A percentile compares a stretch with the other conserved stretches of the same genome.
These are phyloP conservation scores for Drosophila orena DNA, from an alignment of 1,140 invertebrate species.

Conservation along the genomic window DNA sequence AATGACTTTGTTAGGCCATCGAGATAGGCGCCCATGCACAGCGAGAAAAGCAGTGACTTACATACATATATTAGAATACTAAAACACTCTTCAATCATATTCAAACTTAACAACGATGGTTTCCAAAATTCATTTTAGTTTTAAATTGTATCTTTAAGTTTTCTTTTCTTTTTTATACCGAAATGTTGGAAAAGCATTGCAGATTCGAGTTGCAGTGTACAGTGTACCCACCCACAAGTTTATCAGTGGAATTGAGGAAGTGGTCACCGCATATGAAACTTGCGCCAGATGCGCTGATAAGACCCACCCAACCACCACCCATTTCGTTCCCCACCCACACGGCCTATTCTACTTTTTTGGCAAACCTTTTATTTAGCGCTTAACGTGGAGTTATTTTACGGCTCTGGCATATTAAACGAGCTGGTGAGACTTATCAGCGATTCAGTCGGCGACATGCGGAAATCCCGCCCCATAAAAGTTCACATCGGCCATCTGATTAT, in stretches of 20 bases:
- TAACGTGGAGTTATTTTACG: constrained; percentile 53
- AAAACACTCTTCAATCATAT: too few species aligned
- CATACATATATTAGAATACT: too few species aligned
- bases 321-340: neutral
- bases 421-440: constrained; percentile 42
- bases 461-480: constrained; percentile 13
- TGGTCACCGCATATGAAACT: constrained; percentile 54
- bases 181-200: neutral
- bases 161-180: constrained; percentile 5
- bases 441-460: constrained; percentile 48
- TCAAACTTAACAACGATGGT: too few species aligned
- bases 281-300: constrained; percentile 67
- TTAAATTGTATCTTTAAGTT: constrained; percentile 43
- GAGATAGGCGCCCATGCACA: constrained; percentile 44
- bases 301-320: constrained; percentile 11
- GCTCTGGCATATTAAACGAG: constrained; percentile 48
- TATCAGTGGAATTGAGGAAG: constrained; percentile 78
- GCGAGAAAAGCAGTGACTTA: constrained; percentile 1
- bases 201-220: constrained; percentile 9
- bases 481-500: neutral
- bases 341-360: constrained; percentile 29
- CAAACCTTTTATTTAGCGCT: constrained; percentile 43
- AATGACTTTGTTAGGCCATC: constrained; percentile 77
- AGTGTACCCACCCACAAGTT: constrained; percentile 65
- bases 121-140: too few species aligned